These are phyloP conservation scores for Azorinus chamasolen DNA, from an alignment of 2,888 invertebrate species.

Conservation along the genomic window DNA sequence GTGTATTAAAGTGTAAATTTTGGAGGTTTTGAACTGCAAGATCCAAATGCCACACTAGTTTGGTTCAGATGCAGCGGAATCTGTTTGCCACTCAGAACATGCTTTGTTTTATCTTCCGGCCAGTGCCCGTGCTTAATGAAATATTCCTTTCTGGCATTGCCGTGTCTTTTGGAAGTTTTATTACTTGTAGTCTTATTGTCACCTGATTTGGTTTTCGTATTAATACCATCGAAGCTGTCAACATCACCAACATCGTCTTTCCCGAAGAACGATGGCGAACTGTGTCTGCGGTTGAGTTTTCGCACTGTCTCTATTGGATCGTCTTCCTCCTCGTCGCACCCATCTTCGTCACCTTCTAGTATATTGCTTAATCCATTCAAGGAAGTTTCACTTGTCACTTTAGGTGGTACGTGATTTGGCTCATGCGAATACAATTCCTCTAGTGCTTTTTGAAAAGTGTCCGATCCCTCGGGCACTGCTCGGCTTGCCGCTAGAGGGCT, in stretches of 20 bases:
- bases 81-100: too few relatives aligned
- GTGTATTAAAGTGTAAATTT: too few relatives aligned
- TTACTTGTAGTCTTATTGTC: constrained; percentile 6
- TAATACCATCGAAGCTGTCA: not conserved
- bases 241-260: not conserved
- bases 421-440: constrained; percentile 51
- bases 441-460: constrained; percentile 53
- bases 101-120: constrained; percentile 25
- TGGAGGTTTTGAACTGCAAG: not conserved
- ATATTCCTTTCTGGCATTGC: constrained; percentile 45
- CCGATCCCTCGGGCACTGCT: constrained; percentile 55
- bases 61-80: too few relatives aligned
- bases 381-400: constrained; percentile 7
- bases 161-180: constrained; percentile 3
- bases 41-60: not conserved
- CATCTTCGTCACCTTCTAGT: constrained; percentile 53
- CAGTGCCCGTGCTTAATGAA: constrained; percentile 59
- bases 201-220: not conserved
- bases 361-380: constrained; percentile 48
- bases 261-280: constrained; percentile 43
- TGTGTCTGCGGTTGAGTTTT: constrained; percentile 37
- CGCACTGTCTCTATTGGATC: not conserved
- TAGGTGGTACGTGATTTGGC: constrained; percentile 37
- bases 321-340: constrained; percentile 32
- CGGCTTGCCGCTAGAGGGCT: constrained; percentile 35